A percentile compares a stretch with the other conserved stretches of the same genome.
phyloP scores from a whole-genome alignment of 1,140 invertebrate genomes.

The Pseudomyrmex dendroicus region DNA sequence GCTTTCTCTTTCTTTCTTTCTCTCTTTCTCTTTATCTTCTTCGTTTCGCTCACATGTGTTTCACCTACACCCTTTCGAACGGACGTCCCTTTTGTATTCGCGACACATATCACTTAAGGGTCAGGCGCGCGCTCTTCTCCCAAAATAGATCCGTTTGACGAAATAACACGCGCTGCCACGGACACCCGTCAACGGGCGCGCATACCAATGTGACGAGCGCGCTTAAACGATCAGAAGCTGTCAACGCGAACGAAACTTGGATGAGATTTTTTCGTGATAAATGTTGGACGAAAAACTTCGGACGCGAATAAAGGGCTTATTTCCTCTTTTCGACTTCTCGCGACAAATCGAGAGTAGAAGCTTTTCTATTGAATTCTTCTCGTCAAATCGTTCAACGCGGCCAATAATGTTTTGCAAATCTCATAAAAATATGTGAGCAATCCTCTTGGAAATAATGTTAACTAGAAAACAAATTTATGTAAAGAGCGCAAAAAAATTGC shows the following conservation, averaged over 20 bases:
- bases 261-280: slow-evolving; percentile 20
- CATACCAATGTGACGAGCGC: slow-evolving; percentile 78
- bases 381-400: not conserved
- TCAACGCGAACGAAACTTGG: slow-evolving; percentile 42
- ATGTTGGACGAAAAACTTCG: slow-evolving; percentile 31
- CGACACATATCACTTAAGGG: slow-evolving; percentile 83
- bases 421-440: not conserved
- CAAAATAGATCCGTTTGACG: slow-evolving; percentile 83
- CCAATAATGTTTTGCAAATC: not conserved
- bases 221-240: slow-evolving; percentile 58
- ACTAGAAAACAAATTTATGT: not conserved
- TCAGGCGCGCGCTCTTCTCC: slow-evolving; percentile 76
- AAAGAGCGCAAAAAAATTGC: not conserved
- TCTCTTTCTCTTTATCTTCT: not conserved
- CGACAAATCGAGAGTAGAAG: not conserved
- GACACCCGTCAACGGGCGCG: slow-evolving; percentile 76
- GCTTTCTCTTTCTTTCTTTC: slow-evolving; percentile 31
- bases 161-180: slow-evolving; percentile 82
- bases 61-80: slow-evolving; percentile 30
- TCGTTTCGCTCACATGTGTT: not conserved
- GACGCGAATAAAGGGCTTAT: slow-evolving; percentile 11
- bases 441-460: not conserved
- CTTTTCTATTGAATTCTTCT: not conserved
- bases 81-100: slow-evolving; percentile 79
- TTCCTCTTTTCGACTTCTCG: not conserved